Evolutionary conservation across 2,888 invertebrate species (phyloP), one percentile per base, ranked within the genome.

Genomic region (Cremastobaeus sp.): DNA sequence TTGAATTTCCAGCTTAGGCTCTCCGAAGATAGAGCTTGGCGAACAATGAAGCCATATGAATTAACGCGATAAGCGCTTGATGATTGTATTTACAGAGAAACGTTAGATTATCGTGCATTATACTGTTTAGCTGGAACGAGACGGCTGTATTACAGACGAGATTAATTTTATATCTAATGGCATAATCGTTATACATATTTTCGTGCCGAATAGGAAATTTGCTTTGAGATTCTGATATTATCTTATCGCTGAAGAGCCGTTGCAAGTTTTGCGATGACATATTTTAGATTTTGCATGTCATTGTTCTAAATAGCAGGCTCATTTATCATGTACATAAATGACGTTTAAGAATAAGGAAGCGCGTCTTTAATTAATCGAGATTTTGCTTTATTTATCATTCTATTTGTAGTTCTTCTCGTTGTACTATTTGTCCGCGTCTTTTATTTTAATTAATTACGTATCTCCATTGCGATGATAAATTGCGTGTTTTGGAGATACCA

Each of bases 1-100:
- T 65, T 66, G 65, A 60, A 66, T 72, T 72, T 66, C 72, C 47
- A 20, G 65, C 65, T 72, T 59, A 72, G 50, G 34, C 39, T 43
- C 48, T 32, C n/a, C 25, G 32, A 39, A 65, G 71, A 71, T 59
- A 71, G 54, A 62, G 45, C 32, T 12, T 37, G 59, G 37, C 66
- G 60, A 62, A 73, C 66, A 73, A 73, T 66, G 66, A 73, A 73
- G 62, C 72, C 72, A 35, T 73, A 73, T 73, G 72, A 73, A 73
- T 66, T 73, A 66, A 66, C 66, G 66, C 60, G 72, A 73, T 73
- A 73, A 66, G 72, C 66, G 50, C 50, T 37, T 50, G 66, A 66
- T 52, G 66, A 72, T 72, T 60, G 66, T 72, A 66, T 72, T 72
- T 72, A 72, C 54, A 41, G 32, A 65, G 65, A 60, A 59, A 48